Evolutionary conservation across 2,888 invertebrate genomes (phyloP).

Genomic region (Uloborus plumipes): DNA sequence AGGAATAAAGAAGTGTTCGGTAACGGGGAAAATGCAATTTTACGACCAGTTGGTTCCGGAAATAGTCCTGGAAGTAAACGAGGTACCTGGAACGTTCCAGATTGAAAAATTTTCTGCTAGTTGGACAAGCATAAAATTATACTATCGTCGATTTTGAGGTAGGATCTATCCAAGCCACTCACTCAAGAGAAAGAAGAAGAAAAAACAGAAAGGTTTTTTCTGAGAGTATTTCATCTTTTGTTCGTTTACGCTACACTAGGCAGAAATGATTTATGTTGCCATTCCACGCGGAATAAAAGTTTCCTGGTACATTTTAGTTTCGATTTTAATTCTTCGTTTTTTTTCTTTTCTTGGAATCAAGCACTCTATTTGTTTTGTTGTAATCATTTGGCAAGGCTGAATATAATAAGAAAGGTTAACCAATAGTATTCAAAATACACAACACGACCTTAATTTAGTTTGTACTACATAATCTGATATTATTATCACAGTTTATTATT

Average conservation of each 20-base stretch:
- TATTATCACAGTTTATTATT: too few species aligned
- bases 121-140: constrained; percentile 63
- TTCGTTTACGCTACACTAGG: constrained; percentile 51
- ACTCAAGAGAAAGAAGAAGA: constrained; percentile 20
- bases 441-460: too few species aligned
- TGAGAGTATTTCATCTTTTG: constrained; percentile 27
- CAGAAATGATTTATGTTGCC: constrained; percentile 62
- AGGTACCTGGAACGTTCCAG: constrained; percentile 39
- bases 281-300: constrained; percentile 61
- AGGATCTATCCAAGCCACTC: constrained; percentile 12
- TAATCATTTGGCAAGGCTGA: too few species aligned
- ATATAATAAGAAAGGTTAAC: too few species aligned
- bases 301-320: constrained; percentile 18
- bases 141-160: constrained; percentile 39
- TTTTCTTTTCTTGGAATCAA: background rate
- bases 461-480: too few species aligned
- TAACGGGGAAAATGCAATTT: constrained; percentile 64
- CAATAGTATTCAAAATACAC: too few species aligned
- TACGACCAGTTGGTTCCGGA: constrained; percentile 60
- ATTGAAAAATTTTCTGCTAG: constrained; percentile 63
- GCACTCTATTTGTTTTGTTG: too few species aligned
- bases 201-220: constrained; percentile 7
- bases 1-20: constrained; percentile 8
- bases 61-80: constrained; percentile 52
- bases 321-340: constrained; percentile 11